Conservation (phyloP, 2,797 vertebrate species). For the Triplophysa bombifrons region DNA sequence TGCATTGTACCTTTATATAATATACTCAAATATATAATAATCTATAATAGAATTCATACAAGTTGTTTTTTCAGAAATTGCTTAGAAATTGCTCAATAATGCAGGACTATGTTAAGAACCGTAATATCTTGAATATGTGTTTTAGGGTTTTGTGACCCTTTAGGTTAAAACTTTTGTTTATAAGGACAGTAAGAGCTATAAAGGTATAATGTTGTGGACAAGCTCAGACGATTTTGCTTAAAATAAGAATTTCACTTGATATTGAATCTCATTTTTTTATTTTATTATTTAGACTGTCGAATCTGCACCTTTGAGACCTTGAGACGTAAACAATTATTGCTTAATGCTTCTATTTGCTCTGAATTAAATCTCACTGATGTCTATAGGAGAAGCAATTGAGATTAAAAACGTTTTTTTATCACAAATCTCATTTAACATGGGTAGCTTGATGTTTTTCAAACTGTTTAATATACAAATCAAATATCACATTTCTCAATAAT, state of each 20-base stretch:
- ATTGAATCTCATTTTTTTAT: not conserved
- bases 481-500: constrained; percentile 48
- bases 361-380: not conserved
- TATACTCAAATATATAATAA: no score
- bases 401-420: not conserved
- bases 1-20: no score
- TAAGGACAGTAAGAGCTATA: not conserved
- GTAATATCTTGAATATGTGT: not conserved
- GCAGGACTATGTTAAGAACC: no score
- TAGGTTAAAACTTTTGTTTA: not conserved
- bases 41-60: no score
- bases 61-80: no score
- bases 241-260: not conserved
- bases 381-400: not conserved
- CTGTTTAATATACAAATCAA: constrained; percentile 26
- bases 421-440: constrained; percentile 1
- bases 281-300: not conserved
- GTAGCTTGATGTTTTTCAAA: not conserved
- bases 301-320: not conserved
- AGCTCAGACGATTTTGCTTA: not conserved
- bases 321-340: not conserved
- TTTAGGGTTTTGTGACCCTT: not conserved
- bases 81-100: no score
- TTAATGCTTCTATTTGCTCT: not conserved
- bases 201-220: not conserved